These are phyloP conservation scores for Steinernema feltiae DNA, from an alignment of 1,140 invertebrate genomes.

Conservation along the genomic window DNA sequence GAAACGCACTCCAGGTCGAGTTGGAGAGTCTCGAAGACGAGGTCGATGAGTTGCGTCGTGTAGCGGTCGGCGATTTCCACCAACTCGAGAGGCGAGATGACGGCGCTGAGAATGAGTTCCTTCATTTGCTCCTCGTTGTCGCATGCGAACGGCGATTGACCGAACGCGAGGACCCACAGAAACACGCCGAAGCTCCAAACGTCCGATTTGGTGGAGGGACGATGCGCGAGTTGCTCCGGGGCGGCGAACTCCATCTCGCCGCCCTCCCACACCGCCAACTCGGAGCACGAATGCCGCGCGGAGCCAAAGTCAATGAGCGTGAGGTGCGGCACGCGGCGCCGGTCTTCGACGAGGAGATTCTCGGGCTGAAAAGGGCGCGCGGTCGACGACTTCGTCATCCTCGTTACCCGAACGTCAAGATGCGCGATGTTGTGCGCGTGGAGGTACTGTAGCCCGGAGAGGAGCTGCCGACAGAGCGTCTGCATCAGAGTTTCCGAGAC, in stretches of 20 bases:
- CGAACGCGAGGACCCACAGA: conserved; percentile 1
- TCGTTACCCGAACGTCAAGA: not conserved
- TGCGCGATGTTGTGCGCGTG: conserved; percentile 5
- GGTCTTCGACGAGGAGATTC: not conserved
- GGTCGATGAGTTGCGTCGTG: conserved; percentile 1
- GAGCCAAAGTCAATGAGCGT: not conserved
- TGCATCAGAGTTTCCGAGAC: not conserved
- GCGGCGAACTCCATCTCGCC: conserved; percentile 2
- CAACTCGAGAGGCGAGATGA: not conserved
- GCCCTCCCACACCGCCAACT: conserved; percentile 7
- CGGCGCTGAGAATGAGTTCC: not conserved
- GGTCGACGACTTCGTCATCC: not conserved
- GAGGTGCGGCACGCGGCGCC: not conserved
- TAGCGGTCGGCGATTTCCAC: not conserved
- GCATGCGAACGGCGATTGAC: not conserved
- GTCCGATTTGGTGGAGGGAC: conserved; percentile 6
- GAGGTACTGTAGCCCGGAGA: not conserved
- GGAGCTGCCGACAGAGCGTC: not conserved
- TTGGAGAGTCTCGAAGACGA: not conserved
- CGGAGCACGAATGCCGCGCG: not conserved
- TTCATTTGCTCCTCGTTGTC: not conserved
- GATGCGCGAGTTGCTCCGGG: not conserved
- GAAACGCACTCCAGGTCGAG: not conserved
- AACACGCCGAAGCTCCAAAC: not conserved
- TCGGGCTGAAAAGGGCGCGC: not conserved